phyloP scores from a whole-genome alignment of 2,797 vertebrate genomes.

The Sebastolobus altivelis region DNA sequence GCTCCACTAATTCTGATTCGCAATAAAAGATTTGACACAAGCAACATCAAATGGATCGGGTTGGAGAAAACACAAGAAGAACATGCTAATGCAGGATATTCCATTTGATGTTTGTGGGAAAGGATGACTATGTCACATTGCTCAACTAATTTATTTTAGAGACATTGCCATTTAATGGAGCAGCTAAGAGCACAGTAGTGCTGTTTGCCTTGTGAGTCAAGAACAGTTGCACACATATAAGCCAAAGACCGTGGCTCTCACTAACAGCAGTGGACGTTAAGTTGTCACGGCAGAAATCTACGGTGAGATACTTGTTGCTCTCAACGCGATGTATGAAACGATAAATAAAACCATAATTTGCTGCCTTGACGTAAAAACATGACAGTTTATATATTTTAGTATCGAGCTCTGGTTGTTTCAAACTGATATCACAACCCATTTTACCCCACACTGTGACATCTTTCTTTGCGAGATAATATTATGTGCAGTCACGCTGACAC shows the following conservation, averaged over 20 bases:
- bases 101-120: conserved; percentile 8
- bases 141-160: conserved; percentile 11
- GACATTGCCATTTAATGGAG: conserved; percentile 17
- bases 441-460: background rate
- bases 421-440: conserved; percentile 3
- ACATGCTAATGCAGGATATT: conserved; percentile 6
- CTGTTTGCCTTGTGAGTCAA: conserved; percentile 14
- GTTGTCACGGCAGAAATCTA: background rate
- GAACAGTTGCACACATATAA: background rate
- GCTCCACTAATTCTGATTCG: conserved; percentile 57
- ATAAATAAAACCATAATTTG: conserved; percentile 3
- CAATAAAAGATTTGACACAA: conserved; percentile 49
- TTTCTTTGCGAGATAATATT: background rate
- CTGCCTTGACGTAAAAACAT: conserved; percentile 1
- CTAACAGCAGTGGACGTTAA: background rate
- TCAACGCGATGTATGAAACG: background rate
- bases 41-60: conserved; percentile 22
- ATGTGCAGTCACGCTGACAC: background rate
- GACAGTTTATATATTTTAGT: background rate
- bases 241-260: background rate
- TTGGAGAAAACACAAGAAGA: conserved; percentile 5
- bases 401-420: conserved; percentile 19
- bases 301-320: conserved; percentile 36
- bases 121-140: background rate
- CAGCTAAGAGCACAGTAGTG: conserved; percentile 8